Conservation (phyloP, 2,888 invertebrate genomes). For the Drosophila acutilabella region DNA sequence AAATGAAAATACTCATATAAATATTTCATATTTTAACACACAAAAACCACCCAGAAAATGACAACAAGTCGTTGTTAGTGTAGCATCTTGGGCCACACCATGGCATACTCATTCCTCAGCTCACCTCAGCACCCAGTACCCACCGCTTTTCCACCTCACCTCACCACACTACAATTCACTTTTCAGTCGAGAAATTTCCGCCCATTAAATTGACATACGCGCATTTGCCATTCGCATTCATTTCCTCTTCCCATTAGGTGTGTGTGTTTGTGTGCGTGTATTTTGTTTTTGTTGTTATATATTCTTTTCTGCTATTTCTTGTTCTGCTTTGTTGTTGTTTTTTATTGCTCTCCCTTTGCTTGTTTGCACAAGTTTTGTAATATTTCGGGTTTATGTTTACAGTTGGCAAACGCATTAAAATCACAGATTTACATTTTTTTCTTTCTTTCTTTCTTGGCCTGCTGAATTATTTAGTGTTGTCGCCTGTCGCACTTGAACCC, state of each 20-base stretch:
- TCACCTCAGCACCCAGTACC: background rate
- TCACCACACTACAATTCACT: constrained; percentile 44
- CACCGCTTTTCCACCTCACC: background rate
- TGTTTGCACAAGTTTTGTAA: constrained; percentile 82
- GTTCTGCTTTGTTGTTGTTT: constrained; percentile 24
- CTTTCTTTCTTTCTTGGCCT: constrained; percentile 16
- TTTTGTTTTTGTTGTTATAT: constrained; percentile 5
- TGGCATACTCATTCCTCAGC: background rate
- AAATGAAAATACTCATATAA: constrained; percentile 80
- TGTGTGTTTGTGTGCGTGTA: background rate
- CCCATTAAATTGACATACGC: constrained; percentile 82
- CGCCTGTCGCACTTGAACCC: constrained; percentile 20
- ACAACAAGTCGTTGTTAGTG: constrained; percentile 51
- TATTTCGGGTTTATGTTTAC: constrained; percentile 83
- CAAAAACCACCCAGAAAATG: constrained; percentile 47
- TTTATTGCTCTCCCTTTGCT: constrained; percentile 53
- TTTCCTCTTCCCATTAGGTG: constrained; percentile 51
- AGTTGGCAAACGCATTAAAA: constrained; percentile 82
- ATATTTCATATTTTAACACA: constrained; percentile 76
- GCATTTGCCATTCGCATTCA: constrained; percentile 69
- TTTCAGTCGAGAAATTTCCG: constrained; percentile 72
- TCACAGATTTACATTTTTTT: constrained; percentile 77
- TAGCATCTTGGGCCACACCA: constrained; percentile 31
- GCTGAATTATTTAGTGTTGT: constrained; percentile 80
- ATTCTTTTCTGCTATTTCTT: constrained; percentile 4